These are phyloP conservation scores for Agrilus planipennis DNA, from an alignment of 1,140 invertebrate genomes.

Conservation along the genomic window DNA sequence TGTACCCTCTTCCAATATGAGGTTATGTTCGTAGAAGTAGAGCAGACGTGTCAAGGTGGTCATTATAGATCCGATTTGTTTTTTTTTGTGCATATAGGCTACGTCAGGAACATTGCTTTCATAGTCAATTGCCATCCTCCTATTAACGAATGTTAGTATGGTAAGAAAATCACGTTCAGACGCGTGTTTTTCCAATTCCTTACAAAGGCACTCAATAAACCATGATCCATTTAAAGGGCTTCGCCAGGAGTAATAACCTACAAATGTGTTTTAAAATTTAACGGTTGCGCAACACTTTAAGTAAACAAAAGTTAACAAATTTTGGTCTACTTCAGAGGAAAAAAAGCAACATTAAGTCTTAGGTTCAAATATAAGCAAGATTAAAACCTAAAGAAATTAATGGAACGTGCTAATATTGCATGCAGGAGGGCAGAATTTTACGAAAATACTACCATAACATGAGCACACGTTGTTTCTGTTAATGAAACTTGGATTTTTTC, in stretches of 20 bases:
- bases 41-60: conserved; percentile 79
- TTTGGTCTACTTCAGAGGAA: too few species aligned
- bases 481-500: too few species aligned
- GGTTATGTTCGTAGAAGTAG: conserved; percentile 38
- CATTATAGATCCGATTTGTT: conserved; percentile 88
- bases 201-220: conserved; percentile 85
- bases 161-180: conserved; percentile 67
- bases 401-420: too few species aligned
- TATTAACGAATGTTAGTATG: conserved; percentile 78
- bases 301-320: too few species aligned
- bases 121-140: conserved; percentile 72
- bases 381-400: too few species aligned
- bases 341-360: too few species aligned
- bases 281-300: too few species aligned
- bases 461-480: too few species aligned
- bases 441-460: too few species aligned
- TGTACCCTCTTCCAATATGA: neutral
- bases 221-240: conserved; percentile 82
- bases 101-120: conserved; percentile 72
- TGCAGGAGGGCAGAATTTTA: too few species aligned
- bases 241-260: conserved; percentile 85
- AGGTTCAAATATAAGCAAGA: too few species aligned
- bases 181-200: conserved; percentile 59
- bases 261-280: neutral
- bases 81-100: conserved; percentile 71